Evolutionary conservation across 2,888 invertebrate genomes (phyloP).

Genomic region (Meiosimyza decipiens): DNA sequence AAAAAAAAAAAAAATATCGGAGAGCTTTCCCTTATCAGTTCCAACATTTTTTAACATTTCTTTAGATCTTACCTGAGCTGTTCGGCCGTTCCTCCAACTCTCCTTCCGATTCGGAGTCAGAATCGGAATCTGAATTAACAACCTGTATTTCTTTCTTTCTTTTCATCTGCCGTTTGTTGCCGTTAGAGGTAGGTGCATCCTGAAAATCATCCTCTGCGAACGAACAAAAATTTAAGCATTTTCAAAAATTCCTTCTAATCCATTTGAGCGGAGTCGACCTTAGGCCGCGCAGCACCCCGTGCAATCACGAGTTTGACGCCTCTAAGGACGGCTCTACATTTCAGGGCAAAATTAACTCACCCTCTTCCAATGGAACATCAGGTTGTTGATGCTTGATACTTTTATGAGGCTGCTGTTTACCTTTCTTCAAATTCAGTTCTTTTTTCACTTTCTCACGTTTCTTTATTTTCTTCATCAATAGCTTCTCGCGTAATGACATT

Average conservation of each 20-base stretch:
- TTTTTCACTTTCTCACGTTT: conserved; percentile 80
- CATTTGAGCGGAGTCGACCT: no score
- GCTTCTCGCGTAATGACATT: conserved; percentile 71
- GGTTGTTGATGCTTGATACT: conserved; percentile 33
- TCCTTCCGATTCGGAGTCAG: conserved; percentile 47
- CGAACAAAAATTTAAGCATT: conserved; percentile 42
- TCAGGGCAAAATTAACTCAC: not conserved
- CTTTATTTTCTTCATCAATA: conserved; percentile 81
- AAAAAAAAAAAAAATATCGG: no score
- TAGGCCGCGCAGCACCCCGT: no score
- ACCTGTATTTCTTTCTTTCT: conserved; percentile 51
- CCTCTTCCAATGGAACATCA: conserved; percentile 27
- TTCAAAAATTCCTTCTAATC: no score
- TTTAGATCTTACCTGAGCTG: conserved; percentile 34
- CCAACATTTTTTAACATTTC: not conserved
- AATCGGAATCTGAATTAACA: conserved; percentile 56
- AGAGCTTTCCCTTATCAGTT: no score
- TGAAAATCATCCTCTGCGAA: conserved; percentile 53
- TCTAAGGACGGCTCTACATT: no score
- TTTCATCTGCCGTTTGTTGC: conserved; percentile 42
- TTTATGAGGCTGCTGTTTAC: conserved; percentile 52
- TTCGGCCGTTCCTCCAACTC: conserved; percentile 3
- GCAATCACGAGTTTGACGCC: no score
- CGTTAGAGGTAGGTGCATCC: conserved; percentile 46
- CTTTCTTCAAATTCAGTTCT: conserved; percentile 73